Conservation (phyloP, 2,113 vertebrate species). For the Notiomystis cincta region DNA sequence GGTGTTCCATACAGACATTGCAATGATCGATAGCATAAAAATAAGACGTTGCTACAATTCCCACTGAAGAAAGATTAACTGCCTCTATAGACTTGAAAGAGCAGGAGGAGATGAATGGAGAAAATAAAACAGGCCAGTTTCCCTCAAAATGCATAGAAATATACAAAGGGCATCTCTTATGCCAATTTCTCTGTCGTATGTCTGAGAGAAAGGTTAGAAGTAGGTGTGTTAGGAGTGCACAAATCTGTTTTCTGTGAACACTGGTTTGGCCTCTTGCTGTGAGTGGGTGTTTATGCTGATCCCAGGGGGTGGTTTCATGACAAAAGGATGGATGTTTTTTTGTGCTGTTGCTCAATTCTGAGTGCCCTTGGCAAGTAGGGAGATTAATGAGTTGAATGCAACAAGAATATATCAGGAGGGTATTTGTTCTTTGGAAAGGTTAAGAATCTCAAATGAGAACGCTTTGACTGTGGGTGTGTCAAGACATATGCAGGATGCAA, state of each 20-base stretch:
- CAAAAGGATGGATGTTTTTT: conserved; percentile 16
- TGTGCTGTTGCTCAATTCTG: neutral
- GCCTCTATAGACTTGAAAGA: neutral
- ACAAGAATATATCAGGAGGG: neutral
- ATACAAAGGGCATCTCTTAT: neutral
- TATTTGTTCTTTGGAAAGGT: conserved; percentile 7
- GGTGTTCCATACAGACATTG: neutral
- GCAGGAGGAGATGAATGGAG: neutral
- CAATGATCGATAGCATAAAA: neutral
- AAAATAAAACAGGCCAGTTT: neutral
- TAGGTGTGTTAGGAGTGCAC: neutral
- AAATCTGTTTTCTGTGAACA: neutral
- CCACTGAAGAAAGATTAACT: neutral
- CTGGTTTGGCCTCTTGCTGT: neutral
- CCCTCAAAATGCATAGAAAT: neutral
- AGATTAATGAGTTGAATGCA: conserved; percentile 31
- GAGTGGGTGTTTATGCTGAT: neutral
- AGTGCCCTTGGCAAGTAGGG: neutral
- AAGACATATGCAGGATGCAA: neutral
- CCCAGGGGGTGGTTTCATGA: neutral
- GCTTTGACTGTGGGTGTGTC: neutral
- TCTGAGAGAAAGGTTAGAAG: neutral
- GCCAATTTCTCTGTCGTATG: neutral
- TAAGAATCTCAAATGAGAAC: neutral
- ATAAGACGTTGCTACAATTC: neutral